Evolutionary conservation across 1,140 invertebrate genomes (phyloP).

Genomic region (Drosophila oshimai): DNA sequence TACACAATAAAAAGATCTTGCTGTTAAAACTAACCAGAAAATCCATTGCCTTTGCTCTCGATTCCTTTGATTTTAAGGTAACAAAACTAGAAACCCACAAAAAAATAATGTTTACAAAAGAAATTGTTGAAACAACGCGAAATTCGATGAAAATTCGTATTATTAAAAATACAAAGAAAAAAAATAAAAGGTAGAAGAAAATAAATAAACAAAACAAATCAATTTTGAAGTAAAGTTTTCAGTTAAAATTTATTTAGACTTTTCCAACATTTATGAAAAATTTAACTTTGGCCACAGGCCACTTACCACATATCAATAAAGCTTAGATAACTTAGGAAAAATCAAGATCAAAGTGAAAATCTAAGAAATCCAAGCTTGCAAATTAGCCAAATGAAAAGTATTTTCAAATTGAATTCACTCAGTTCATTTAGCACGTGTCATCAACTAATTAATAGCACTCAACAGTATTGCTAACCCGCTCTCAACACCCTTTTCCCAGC

Average conservation of each 20-base stretch:
- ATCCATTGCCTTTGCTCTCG: not conserved
- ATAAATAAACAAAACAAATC: not conserved
- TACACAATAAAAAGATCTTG: not conserved
- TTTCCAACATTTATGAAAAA: too few species aligned
- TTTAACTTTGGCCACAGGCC: too few species aligned
- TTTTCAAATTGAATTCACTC: slow-evolving; percentile 1
- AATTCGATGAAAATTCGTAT: too few species aligned
- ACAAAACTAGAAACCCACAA: not conserved
- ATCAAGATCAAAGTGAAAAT: not conserved
- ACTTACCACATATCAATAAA: too few species aligned
- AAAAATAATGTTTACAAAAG: too few species aligned
- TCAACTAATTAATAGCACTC: slow-evolving; percentile 39
- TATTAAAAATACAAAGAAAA: not conserved
- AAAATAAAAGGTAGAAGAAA: too few species aligned
- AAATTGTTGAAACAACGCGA: not conserved
- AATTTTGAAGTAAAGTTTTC: too few species aligned
- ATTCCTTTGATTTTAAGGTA: not conserved
- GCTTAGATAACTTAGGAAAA: too few species aligned
- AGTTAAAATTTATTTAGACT: too few species aligned
- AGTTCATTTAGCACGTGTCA: slow-evolving; percentile 30
- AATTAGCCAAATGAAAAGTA: slow-evolving; percentile 18
- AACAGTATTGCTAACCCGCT: not conserved
- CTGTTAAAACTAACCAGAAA: not conserved
- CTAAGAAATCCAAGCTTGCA: not conserved
- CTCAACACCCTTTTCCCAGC: not conserved